phyloP scores from a whole-genome alignment of 2,888 invertebrate species.

The Ophion costatus region DNA sequence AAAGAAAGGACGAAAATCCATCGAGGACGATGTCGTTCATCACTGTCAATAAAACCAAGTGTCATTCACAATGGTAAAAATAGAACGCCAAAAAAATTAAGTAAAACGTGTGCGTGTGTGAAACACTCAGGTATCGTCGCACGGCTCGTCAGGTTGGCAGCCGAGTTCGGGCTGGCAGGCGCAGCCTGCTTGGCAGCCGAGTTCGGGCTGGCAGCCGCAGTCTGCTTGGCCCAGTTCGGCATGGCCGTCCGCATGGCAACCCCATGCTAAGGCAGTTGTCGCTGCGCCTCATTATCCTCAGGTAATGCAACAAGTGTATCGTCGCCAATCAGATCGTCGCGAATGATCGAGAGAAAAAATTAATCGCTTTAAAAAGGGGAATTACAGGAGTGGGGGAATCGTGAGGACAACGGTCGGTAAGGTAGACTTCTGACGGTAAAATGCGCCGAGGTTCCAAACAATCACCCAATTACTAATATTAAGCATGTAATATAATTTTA shows the following conservation, averaged over 20 bases:
- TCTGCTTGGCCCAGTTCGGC: constrained; percentile 61
- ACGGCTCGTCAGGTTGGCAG: constrained; percentile 68
- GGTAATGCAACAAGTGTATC: constrained; percentile 33
- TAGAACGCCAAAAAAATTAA: constrained; percentile 12
- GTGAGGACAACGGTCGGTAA: neutral
- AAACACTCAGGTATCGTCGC: constrained; percentile 71
- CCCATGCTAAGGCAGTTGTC: constrained; percentile 37
- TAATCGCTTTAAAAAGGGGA: neutral
- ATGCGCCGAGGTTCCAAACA: too few relatives aligned
- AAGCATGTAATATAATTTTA: too few relatives aligned
- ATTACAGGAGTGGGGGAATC: neutral
- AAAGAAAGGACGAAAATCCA: constrained; percentile 55
- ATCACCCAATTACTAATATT: too few relatives aligned
- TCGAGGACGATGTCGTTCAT: constrained; percentile 59
- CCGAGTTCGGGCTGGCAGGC: constrained; percentile 67
- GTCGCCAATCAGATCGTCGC: neutral
- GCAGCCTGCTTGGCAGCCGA: constrained; percentile 60
- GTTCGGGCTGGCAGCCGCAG: constrained; percentile 64
- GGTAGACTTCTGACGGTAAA: neutral
- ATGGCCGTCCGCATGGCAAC: constrained; percentile 57
- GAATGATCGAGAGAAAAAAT: neutral
- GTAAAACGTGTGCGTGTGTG: constrained; percentile 36
- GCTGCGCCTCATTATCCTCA: constrained; percentile 50
- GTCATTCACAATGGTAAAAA: constrained; percentile 15
- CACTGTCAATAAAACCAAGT: constrained; percentile 62